phyloP scores from a whole-genome alignment of 2,797 vertebrate genomes.

The Pipistrellus nathusii region DNA sequence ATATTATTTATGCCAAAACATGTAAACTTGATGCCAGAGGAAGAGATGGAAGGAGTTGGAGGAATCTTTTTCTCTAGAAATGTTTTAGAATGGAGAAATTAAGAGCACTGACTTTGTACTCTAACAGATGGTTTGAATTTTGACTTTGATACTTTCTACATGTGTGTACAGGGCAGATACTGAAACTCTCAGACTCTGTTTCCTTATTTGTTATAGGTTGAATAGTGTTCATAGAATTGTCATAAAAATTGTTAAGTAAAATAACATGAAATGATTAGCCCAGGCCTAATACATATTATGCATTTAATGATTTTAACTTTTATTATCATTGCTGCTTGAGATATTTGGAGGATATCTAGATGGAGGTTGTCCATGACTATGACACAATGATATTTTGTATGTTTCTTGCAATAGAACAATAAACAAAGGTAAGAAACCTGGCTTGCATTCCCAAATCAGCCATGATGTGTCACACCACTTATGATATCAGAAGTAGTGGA shows the following conservation, averaged over 20 bases:
- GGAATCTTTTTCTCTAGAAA: constrained; percentile 36
- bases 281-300: not conserved
- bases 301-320: constrained; percentile 18
- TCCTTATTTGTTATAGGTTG: constrained; percentile 7
- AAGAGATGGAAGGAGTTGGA: not conserved
- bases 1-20: constrained; percentile 63
- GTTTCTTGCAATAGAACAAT: not conserved
- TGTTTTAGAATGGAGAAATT: constrained; percentile 45
- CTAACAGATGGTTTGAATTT: constrained; percentile 34
- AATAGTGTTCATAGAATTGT: not conserved
- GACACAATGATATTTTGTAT: not conserved
- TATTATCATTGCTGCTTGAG: not conserved
- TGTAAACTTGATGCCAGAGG: constrained; percentile 21
- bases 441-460: not conserved
- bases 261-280: not conserved
- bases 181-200: not conserved
- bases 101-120: not conserved
- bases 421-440: not conserved
- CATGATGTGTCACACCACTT: not conserved
- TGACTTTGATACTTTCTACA: not conserved
- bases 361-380: not conserved
- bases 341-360: constrained; percentile 5
- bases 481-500: not conserved
- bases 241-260: constrained; percentile 1
- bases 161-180: not conserved